A percentile compares a stretch with the other conserved stretches of the same genome.
phyloP scores from a whole-genome alignment of 2,797 vertebrate genomes.

The Urosaurus nigricauda region DNA sequence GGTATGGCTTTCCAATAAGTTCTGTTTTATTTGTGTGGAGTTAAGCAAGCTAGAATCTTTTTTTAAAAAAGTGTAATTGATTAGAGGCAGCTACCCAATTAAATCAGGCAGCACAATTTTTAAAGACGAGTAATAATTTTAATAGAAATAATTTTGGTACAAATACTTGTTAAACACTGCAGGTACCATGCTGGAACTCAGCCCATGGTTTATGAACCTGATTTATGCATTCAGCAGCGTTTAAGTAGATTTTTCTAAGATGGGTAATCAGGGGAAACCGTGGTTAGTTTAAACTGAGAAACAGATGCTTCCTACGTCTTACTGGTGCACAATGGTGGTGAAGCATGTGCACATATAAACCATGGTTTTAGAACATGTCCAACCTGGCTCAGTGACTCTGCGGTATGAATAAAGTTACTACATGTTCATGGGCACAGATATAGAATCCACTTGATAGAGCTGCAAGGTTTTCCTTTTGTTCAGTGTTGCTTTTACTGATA shows the following conservation, averaged over 20 bases:
- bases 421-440: neutral
- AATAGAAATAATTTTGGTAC: neutral
- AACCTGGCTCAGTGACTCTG: too few relatives aligned
- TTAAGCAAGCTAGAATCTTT: too few relatives aligned
- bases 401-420: too few relatives aligned
- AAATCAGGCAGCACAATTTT: too few relatives aligned
- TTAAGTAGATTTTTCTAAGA: neutral
- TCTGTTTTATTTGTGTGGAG: neutral
- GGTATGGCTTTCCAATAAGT: neutral
- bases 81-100: neutral
- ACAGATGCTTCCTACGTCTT: too few relatives aligned
- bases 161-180: neutral
- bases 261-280: neutral
- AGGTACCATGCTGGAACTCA: neutral
- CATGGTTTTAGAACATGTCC: too few relatives aligned
- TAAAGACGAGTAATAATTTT: neutral
- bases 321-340: neutral
- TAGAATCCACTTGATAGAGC: neutral
- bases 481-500: too few relatives aligned
- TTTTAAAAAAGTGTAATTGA: neutral
- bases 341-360: too few relatives aligned
- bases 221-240: neutral
- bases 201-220: neutral
- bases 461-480: neutral
- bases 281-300: neutral